These are phyloP conservation scores for Aphyosemion australe DNA, from an alignment of 2,113 vertebrate species.

Conservation along the genomic window DNA sequence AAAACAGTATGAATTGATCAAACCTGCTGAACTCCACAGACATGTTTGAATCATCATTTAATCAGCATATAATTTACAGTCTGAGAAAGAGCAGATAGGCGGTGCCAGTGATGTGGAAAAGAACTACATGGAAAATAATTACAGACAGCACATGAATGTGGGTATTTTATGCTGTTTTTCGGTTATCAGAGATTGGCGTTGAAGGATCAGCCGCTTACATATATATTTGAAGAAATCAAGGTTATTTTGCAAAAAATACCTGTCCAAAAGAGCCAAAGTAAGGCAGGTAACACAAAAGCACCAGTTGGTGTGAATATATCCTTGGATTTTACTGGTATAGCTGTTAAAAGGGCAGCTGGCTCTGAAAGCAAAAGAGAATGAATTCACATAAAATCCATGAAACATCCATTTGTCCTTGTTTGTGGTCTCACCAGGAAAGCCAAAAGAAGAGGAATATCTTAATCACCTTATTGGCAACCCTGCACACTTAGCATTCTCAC, in stretches of 20 bases:
- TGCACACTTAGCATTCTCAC: constrained; percentile 15
- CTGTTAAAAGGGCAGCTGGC: constrained; percentile 59
- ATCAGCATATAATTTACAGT: no score
- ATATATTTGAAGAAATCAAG: constrained; percentile 45
- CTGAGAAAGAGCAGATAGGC: no score
- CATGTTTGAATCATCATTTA: no score
- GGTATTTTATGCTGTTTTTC: no score
- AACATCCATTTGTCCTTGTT: constrained; percentile 47
- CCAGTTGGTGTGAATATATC: constrained; percentile 47
- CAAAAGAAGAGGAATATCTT: constrained; percentile 39
- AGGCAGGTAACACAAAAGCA: constrained; percentile 35
- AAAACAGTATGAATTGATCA: no score
- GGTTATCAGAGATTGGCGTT: no score
- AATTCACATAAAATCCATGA: constrained; percentile 37
- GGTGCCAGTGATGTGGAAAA: no score
- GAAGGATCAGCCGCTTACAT: constrained; percentile 30
- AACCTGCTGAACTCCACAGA: no score
- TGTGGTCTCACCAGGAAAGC: constrained; percentile 43
- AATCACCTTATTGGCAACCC: constrained; percentile 37
- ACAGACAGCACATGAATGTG: no score
- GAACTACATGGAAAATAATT: no score
- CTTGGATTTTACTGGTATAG: constrained; percentile 43
- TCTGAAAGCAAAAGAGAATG: constrained; percentile 43
- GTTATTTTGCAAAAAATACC: constrained; percentile 51
- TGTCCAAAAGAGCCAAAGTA: constrained; percentile 30